Percentiles rank a stretch among this genome's conserved stretches.
Conservation (phyloP, 2,113 vertebrate genomes). For the Mormyrus lacerda region DNA sequence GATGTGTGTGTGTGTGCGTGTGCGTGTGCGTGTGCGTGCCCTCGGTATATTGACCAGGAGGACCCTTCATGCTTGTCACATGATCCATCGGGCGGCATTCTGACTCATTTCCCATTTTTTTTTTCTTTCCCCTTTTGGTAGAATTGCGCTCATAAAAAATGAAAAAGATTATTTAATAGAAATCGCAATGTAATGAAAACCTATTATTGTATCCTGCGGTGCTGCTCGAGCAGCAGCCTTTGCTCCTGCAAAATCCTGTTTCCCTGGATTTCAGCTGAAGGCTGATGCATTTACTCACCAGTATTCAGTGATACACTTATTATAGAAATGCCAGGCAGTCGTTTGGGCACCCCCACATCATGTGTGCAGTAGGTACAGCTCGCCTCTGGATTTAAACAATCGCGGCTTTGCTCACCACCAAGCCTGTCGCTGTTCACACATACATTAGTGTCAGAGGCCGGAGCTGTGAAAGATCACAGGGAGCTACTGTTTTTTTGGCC, state of each 20-base stretch:
- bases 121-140: not conserved
- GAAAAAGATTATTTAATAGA: conserved; percentile 12
- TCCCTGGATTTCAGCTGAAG: conserved; percentile 41
- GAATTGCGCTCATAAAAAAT: not conserved
- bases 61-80: not conserved
- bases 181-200: conserved; percentile 15
- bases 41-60: not conserved
- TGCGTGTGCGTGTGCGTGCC: not conserved
- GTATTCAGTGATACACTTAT: not conserved
- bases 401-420: not conserved
- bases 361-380: not conserved
- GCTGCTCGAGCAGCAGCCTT: not conserved
- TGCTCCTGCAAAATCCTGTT: conserved; percentile 34
- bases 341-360: not conserved
- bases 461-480: conserved; percentile 8
- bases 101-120: not conserved
- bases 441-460: not conserved
- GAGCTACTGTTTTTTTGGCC: conserved; percentile 23
- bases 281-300: not conserved
- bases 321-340: not conserved
- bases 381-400: not conserved
- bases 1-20: not conserved
- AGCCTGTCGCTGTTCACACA: not conserved
- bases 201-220: conserved; percentile 3
- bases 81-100: not conserved